phyloP scores from a whole-genome alignment of 2,113 vertebrate genomes.

The Leptobrachium ailaonicum region DNA sequence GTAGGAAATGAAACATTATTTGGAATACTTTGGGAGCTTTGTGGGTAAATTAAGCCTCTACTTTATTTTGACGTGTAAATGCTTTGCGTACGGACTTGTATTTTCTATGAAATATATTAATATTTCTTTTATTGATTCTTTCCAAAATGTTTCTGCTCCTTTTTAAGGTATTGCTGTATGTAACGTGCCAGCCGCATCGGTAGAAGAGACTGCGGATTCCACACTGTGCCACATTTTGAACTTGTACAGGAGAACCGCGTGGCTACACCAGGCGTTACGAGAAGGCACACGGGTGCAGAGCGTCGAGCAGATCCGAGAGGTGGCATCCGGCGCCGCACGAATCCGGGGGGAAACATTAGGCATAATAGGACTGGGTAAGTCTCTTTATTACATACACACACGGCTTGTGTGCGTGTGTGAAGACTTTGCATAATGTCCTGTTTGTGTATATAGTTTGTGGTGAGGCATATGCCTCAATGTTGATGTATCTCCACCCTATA shows the following conservation, averaged over 20 bases:
- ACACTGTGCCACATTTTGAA: constrained; percentile 97
- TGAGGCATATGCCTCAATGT: background rate
- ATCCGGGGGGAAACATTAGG: constrained; percentile 96
- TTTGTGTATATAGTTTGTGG: background rate
- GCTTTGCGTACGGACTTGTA: too few relatives aligned
- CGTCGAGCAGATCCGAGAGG: constrained; percentile 95
- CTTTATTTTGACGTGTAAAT: too few relatives aligned
- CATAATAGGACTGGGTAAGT: constrained; percentile 88
- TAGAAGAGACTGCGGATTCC: constrained; percentile 95
- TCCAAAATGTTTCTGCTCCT: background rate
- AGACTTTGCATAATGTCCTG: too few relatives aligned
- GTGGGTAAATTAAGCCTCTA: too few relatives aligned
- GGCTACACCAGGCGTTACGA: constrained; percentile 94
- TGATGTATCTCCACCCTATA: background rate
- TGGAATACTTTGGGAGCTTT: too few relatives aligned
- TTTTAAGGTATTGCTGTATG: constrained; percentile 91
- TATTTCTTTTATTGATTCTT: accelerated
- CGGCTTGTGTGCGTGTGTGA: too few relatives aligned
- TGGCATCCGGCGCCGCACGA: constrained; percentile 91
- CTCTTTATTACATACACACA: background rate
- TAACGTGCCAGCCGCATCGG: constrained; percentile 93
- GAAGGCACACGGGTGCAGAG: constrained; percentile 95
- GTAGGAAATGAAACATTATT: too few relatives aligned
- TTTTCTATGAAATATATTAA: too few relatives aligned
- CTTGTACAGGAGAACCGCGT: constrained; percentile 93